These are phyloP conservation scores for Microctonus brassicae DNA, from an alignment of 2,888 invertebrate genomes.

Conservation along the genomic window DNA sequence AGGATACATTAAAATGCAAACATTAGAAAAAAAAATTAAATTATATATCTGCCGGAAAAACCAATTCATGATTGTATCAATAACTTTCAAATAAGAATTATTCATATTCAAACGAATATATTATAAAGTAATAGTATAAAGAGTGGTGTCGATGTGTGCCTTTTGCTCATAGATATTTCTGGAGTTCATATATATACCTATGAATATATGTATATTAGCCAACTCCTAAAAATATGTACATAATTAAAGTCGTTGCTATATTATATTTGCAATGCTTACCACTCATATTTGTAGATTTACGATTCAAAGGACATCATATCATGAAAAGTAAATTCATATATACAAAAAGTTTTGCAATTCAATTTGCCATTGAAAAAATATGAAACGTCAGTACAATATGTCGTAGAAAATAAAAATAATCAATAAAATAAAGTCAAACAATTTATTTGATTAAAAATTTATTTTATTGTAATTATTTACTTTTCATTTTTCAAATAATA, in stretches of 20 bases:
- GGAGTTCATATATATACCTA: constrained; percentile 33
- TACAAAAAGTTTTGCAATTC: constrained; percentile 18
- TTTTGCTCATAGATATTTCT: constrained; percentile 55
- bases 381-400: background rate
- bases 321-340: constrained; percentile 28
- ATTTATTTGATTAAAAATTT: background rate
- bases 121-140: constrained; percentile 38
- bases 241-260: constrained; percentile 27
- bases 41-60: constrained; percentile 1
- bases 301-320: constrained; percentile 43
- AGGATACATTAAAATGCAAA: constrained; percentile 18
- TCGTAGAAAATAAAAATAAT: background rate
- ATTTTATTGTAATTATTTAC: background rate
- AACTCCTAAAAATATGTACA: constrained; percentile 47
- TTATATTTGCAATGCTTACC: constrained; percentile 14
- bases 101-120: constrained; percentile 42
- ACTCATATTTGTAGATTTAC: constrained; percentile 38
- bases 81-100: background rate
- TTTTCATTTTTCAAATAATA: background rate
- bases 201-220: constrained; percentile 29
- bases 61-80: constrained; percentile 11
- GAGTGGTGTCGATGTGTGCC: constrained; percentile 59
- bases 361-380: constrained; percentile 37
- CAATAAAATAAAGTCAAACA: constrained; percentile 14
- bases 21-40: background rate